Evolutionary conservation across 2,113 vertebrate genomes (phyloP).

Genomic region (Rhegmatorhina hoffmannsi): DNA sequence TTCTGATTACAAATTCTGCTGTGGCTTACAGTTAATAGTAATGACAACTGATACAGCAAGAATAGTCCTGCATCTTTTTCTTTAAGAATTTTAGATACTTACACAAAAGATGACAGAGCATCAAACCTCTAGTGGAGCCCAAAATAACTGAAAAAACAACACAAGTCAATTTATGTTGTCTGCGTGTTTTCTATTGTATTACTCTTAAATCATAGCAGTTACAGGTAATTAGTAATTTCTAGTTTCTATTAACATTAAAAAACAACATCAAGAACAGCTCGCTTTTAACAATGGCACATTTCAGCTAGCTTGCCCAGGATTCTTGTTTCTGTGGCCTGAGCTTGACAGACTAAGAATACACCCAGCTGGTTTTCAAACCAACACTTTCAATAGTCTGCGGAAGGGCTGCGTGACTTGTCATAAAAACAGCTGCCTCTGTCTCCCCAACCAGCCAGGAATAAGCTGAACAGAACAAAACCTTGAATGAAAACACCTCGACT

Average conservation of each 20-base stretch:
- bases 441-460: conserved; percentile 80
- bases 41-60: not conserved
- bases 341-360: conserved; percentile 72
- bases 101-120: not conserved
- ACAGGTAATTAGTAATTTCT: conserved; percentile 64
- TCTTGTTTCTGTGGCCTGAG: conserved; percentile 63
- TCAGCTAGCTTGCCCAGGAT: conserved; percentile 65
- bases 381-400: conserved; percentile 61
- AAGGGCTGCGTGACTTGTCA: conserved; percentile 71
- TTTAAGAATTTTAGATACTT: not conserved
- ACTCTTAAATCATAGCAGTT: conserved; percentile 43
- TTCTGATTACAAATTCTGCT: not conserved
- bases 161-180: not conserved
- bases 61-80: not conserved
- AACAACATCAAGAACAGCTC: conserved; percentile 63
- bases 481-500: conserved; percentile 82
- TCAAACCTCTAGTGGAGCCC: not conserved
- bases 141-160: not conserved
- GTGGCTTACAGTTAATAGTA: not conserved
- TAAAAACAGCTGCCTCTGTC: conserved; percentile 80
- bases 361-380: conserved; percentile 78
- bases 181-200: conserved; percentile 11
- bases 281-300: conserved; percentile 44
- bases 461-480: conserved; percentile 82
- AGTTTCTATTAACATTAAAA: conserved; percentile 51